Evolutionary conservation across 2,797 vertebrate genomes (phyloP), one percentile per base, ranked within the genome.

Genomic region (Pitangus sulphuratus): DNA sequence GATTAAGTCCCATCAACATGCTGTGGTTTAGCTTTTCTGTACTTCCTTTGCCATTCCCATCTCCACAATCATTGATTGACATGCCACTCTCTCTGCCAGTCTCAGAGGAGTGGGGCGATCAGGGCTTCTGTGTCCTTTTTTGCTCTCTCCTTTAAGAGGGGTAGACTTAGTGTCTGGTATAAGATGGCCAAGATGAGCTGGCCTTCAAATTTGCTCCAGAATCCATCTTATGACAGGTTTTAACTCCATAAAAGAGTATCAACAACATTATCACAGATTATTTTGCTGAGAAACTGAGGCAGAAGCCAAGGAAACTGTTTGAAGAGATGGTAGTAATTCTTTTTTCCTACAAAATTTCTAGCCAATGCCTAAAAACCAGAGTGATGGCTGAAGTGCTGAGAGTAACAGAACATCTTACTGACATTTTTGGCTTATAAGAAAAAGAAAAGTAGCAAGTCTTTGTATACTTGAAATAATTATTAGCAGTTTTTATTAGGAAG

Each of bases 401-500:
- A 66, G 37, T 60, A 84, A 62, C 50, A 95, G 95, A 96, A 87
- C 30, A 91, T 82, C 33, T 95, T 93, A 82, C 69, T 4, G 8
- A 77, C 69, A 24, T 14, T 96, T 97, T 95, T 93, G 91, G 69
- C 89, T 81, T 58, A 84, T 62, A 7, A 95, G 93, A 87, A 95
- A 95, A 97, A 86, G 74, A 84, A 96, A 97, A 93, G 56, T 80
- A 90, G 62, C 64, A 91, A 93, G 83, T 51, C 11, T 97, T 96
- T 96, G 75, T 97, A 69, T 90, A 83, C 80, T 90, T 95, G 72
- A 97, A 96, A 94, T 75, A 88, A 60, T 96, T 96, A 95, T 71
- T 96, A 96, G 84, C 72, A 94, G 87, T 78, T 97, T 96, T 97
- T 93, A 69, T 96, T 95, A 96, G 71, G 96, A 97, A 96, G 91